These are phyloP conservation scores for Nysson spinosus DNA, from an alignment of 2,888 invertebrate genomes.

Conservation along the genomic window DNA sequence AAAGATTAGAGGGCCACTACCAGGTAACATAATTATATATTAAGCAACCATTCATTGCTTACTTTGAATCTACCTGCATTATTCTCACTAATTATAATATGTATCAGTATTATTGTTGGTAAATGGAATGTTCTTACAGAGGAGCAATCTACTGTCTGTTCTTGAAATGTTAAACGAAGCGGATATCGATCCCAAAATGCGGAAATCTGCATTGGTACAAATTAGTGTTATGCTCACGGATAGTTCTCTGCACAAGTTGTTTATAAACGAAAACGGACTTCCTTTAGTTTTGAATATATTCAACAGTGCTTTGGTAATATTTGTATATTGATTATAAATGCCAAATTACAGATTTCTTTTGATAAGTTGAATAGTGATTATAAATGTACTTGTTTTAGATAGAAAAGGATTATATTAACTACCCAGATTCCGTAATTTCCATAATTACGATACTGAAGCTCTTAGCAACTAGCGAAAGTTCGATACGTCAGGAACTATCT, in stretches of 20 bases:
- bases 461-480: slow-evolving; percentile 79
- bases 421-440: slow-evolving; percentile 79
- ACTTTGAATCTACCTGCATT: no score
- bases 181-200: slow-evolving; percentile 82
- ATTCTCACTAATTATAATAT: neutral
- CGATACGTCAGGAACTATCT: slow-evolving; percentile 81
- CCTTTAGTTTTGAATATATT: slow-evolving; percentile 78
- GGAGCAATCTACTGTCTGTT: slow-evolving; percentile 77
- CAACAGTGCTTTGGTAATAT: slow-evolving; percentile 74
- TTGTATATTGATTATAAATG: neutral
- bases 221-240: slow-evolving; percentile 84
- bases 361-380: neutral
- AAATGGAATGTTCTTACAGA: slow-evolving; percentile 68
- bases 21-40: slow-evolving; percentile 59
- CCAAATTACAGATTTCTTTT: neutral
- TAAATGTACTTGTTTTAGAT: slow-evolving; percentile 59
- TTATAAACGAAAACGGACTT: slow-evolving; percentile 81
- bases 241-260: slow-evolving; percentile 80
- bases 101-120: neutral
- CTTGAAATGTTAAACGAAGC: slow-evolving; percentile 70
- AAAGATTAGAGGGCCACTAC: slow-evolving; percentile 69
- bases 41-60: no score
- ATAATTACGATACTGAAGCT: slow-evolving; percentile 78
- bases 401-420: slow-evolving; percentile 78
- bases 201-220: slow-evolving; percentile 84